A percentile compares a stretch with the other conserved stretches of the same genome.
Conservation (phyloP, 2,113 vertebrate species). For the Corythaixoides concolor region DNA sequence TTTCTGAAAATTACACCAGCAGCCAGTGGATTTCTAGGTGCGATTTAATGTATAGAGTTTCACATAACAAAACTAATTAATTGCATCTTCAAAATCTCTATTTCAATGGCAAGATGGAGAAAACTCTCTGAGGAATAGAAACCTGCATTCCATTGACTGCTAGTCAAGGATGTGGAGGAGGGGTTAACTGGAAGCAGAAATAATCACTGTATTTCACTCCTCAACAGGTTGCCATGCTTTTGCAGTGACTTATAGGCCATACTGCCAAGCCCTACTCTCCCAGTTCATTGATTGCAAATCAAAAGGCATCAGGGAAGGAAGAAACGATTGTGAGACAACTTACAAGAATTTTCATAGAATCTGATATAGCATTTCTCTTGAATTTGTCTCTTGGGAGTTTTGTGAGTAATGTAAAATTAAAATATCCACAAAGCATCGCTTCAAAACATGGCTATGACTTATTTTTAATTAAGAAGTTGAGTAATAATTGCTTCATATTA, state of each 20-base stretch:
- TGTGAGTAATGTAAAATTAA: conserved; percentile 4
- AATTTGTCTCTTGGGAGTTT: not conserved
- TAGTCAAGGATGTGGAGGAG: not conserved
- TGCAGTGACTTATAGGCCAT: not conserved
- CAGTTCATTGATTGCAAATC: not conserved
- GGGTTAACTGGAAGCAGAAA: not conserved
- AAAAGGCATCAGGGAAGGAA: not conserved
- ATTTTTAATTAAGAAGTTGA: conserved; percentile 50
- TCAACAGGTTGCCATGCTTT: not conserved
- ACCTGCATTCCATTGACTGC: not conserved
- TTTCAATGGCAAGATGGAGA: not conserved
- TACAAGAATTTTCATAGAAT: not conserved
- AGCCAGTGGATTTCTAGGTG: not conserved
- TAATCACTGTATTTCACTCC: not conserved
- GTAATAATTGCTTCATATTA: conserved; percentile 30
- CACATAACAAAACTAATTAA: not conserved
- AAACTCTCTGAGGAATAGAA: not conserved
- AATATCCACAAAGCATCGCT: conserved; percentile 4
- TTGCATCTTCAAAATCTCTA: not conserved
- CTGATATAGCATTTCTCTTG: not conserved
- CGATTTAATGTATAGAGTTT: not conserved
- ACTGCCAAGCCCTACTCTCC: not conserved
- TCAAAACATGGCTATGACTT: conserved; percentile 5
- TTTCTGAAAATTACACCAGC: not conserved
- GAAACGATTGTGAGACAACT: not conserved